Evolutionary conservation across 2,797 vertebrate genomes (phyloP).

Genomic region (Sebastes paucispinis): DNA sequence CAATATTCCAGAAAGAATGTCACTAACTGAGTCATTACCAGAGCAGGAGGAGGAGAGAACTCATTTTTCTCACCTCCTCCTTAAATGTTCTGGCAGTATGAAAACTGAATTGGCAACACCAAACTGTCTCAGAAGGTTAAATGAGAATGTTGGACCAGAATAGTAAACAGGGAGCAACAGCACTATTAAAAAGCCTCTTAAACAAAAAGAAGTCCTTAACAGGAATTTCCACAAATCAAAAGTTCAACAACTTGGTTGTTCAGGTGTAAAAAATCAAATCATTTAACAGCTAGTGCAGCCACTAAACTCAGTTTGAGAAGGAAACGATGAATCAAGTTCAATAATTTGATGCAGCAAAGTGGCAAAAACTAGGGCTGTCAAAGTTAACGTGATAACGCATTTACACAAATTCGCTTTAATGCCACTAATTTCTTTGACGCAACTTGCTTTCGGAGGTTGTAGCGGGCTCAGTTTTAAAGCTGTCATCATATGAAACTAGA

Average conservation of each 20-base stretch:
- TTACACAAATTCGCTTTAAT: too few relatives aligned
- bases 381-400: too few relatives aligned
- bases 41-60: slow-evolving; percentile 9
- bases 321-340: neutral
- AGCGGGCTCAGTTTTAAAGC: too few relatives aligned
- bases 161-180: neutral
- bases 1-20: neutral
- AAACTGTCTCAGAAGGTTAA: neutral
- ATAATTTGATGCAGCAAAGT: neutral
- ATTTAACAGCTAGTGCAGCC: neutral
- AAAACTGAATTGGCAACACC: slow-evolving; percentile 29
- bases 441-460: too few relatives aligned
- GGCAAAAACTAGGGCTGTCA: neutral
- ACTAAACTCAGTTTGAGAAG: neutral
- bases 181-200: neutral
- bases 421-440: too few relatives aligned
- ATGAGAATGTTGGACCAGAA: neutral
- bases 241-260: neutral
- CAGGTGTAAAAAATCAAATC: neutral
- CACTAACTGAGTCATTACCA: slow-evolving; percentile 22
- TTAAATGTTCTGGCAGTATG: slow-evolving; percentile 44
- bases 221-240: neutral
- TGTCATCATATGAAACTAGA: too few relatives aligned
- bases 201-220: neutral
- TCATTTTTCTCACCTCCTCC: slow-evolving; percentile 56